These are phyloP conservation scores for Enteromius viviparus DNA, from an alignment of 2,797 vertebrate genomes.

Conservation along the genomic window DNA sequence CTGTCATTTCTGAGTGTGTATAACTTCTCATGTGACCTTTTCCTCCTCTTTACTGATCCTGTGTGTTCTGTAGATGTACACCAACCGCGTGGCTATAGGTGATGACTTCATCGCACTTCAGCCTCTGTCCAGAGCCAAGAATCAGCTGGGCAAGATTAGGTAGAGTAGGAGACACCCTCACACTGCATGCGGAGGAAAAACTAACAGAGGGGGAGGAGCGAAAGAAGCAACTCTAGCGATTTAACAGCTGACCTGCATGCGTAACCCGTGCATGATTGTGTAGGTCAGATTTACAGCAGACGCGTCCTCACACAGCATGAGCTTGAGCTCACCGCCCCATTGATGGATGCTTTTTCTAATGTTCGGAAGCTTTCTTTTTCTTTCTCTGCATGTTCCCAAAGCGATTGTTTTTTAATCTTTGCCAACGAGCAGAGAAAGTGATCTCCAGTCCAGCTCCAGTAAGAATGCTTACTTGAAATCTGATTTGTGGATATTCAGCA, in stretches of 20 bases:
- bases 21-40: slow-evolving; percentile 60
- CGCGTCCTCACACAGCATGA: neutral
- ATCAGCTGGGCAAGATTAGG: slow-evolving; percentile 99
- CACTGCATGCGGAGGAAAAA: slow-evolving; percentile 57
- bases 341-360: neutral
- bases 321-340: slow-evolving; percentile 14
- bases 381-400: slow-evolving; percentile 35
- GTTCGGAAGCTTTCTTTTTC: neutral
- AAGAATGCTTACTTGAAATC: too few species aligned
- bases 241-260: slow-evolving; percentile 47
- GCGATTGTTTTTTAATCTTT: neutral
- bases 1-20: slow-evolving; percentile 25
- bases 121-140: slow-evolving; percentile 98
- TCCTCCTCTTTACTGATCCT: slow-evolving; percentile 74
- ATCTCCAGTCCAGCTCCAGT: slow-evolving; percentile 43
- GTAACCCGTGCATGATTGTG: slow-evolving; percentile 32
- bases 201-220: slow-evolving; percentile 29
- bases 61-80: slow-evolving; percentile 92
- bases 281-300: neutral
- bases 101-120: slow-evolving; percentile 99
- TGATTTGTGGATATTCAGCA: neutral
- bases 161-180: slow-evolving; percentile 83
- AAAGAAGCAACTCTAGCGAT: neutral
- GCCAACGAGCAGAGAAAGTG: slow-evolving; percentile 49
- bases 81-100: slow-evolving; percentile 96